Evolutionary conservation across 2,797 vertebrate species (phyloP).

Genomic region (Poliocrania exsul): DNA sequence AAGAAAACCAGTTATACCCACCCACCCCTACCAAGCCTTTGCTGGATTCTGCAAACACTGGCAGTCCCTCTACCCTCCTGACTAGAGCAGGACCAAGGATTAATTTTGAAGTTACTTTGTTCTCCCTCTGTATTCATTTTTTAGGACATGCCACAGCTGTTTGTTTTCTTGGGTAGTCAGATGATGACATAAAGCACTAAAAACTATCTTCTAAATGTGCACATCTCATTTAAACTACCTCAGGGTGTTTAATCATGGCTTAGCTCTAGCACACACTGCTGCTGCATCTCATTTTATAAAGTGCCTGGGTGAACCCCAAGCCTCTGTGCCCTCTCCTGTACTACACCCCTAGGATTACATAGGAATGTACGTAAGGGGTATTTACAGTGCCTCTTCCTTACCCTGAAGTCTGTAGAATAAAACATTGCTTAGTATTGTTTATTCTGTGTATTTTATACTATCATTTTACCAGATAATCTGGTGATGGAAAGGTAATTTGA

Average conservation of each 20-base stretch:
- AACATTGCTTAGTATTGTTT: not conserved
- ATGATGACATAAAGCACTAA: not conserved
- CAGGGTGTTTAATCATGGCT: slow-evolving; percentile 55
- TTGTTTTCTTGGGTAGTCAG: slow-evolving; percentile 36
- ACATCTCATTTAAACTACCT: slow-evolving; percentile 17
- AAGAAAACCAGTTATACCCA: not conserved
- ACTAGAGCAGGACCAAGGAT: not conserved
- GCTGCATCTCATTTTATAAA: not conserved
- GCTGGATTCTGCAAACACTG: not conserved
- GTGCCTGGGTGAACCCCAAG: not conserved
- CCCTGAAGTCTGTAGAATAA: not conserved
- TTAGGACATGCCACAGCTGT: not conserved
- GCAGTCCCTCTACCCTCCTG: not conserved
- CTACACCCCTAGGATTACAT: not conserved
- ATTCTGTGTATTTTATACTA: not conserved
- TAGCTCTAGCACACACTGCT: not conserved
- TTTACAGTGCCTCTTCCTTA: not conserved
- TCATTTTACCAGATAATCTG: not conserved
- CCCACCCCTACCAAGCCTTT: not conserved
- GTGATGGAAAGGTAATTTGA: not conserved
- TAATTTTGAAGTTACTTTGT: not conserved
- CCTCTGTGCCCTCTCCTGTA: not conserved
- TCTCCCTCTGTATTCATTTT: not conserved
- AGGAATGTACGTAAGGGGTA: not conserved
- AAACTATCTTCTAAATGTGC: slow-evolving; percentile 2